These are phyloP conservation scores for Smutsia temminckii DNA, from an alignment of 2,797 vertebrate species.

Conservation along the genomic window DNA sequence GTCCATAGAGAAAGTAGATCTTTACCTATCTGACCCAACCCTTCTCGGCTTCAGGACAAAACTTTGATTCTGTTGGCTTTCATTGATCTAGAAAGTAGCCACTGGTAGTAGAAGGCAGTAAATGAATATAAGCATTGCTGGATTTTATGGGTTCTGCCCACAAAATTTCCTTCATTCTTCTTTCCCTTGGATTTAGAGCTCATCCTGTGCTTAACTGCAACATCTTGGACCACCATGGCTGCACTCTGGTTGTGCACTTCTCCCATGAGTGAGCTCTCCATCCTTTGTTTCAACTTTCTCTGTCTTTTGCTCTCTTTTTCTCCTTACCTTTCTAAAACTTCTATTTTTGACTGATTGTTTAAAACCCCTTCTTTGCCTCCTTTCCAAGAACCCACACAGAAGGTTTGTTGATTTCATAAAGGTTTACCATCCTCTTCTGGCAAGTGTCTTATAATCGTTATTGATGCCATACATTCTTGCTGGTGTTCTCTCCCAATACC, in stretches of 20 bases:
- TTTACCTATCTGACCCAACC: neutral
- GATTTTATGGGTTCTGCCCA: neutral
- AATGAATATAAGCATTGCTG: neutral
- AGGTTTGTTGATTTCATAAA: neutral
- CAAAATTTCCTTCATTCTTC: neutral
- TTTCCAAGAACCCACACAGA: neutral
- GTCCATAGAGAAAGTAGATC: neutral
- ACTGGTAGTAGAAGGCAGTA: neutral
- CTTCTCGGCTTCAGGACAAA: neutral
- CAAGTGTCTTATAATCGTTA: neutral
- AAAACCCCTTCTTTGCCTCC: neutral
- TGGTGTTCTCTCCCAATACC: neutral
- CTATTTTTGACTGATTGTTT: neutral
- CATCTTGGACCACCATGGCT: rapidly evolving
- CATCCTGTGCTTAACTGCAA: neutral
- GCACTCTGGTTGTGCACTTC: rapidly evolving
- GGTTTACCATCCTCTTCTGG: neutral
- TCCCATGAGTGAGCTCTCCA: neutral
- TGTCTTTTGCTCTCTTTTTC: neutral
- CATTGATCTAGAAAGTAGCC: neutral
- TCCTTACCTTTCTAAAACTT: neutral
- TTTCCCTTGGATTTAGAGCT: neutral
- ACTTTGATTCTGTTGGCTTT: neutral
- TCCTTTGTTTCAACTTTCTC: neutral
- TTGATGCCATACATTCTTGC: neutral